Base-by-base conservation (phyloP, 2,113 vertebrate genomes). In the Glaucomys volans region DNA sequence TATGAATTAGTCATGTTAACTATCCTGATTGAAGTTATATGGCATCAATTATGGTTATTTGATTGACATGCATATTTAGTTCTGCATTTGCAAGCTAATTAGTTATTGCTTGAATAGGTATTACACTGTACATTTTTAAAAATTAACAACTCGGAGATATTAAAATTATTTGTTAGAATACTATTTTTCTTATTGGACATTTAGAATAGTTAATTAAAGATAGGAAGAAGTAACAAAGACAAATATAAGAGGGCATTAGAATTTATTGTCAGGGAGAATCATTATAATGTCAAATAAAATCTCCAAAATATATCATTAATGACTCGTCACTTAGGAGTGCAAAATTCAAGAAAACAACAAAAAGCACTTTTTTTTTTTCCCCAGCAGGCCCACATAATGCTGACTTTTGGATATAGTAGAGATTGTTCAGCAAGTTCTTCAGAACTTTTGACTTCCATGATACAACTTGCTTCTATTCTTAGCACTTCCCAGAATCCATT, bases 401-500 rank as follows among this genome's bases (percentile, higher is more conserved):
- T 91, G 59, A 54, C 57, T 91, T 85, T 85, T 66, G 50, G 20
- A 74, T 74, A 91, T 8, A 69, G 26, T 74, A 86, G 62, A 82
- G 59, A 69, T 66, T 59, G 88, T 81, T 89, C 42, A 69, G 28
- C 44, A 75, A 95, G 76, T 57, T 85, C 76, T 59, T 96, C 59
- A 92, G 91, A 96, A 93, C 35, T 93, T 87, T 54, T 89, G 71
- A 95, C 84, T 83, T 94, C 35, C 8, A 81, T 85, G 74, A 92
- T 82, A 87, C 95, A 97, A 97, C 81, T 75, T 92, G 94, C 82
- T 95, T 82, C 96, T 97, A 97, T 97, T 95, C 94, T 96, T 95
- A 95, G 92, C 32, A 93, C 67, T 97, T 92, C 47, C 71, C 76
- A 95, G 87, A 96, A 94, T 92, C 79, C 74, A 37, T 87, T 97